A percentile compares a stretch with the other conserved stretches of the same genome.
These are phyloP conservation scores for Philypnodon macrostomus DNA, from an alignment of 2,797 vertebrate genomes.

Conservation along the genomic window DNA sequence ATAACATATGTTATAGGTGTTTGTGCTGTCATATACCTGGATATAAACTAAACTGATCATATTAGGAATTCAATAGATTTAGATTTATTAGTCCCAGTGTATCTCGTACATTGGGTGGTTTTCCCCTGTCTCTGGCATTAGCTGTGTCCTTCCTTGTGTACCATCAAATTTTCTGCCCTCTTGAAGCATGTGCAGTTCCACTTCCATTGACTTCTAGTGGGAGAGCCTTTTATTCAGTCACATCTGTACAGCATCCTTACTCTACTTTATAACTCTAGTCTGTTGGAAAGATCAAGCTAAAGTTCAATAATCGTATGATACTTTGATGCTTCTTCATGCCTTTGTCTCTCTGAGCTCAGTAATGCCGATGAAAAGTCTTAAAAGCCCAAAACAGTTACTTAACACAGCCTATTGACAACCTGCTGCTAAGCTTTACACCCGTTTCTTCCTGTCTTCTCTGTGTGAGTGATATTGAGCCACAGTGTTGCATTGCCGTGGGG, in stretches of 20 bases:
- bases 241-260: too few relatives aligned
- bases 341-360: slow-evolving; percentile 25
- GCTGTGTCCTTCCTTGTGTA: too few relatives aligned
- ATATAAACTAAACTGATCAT: too few relatives aligned
- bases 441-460: slow-evolving; percentile 13
- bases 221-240: slow-evolving; percentile 25
- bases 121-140: too few relatives aligned
- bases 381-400: slow-evolving; percentile 27
- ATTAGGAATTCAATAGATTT: too few relatives aligned
- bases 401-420: slow-evolving; percentile 28
- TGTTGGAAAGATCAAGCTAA: slow-evolving; percentile 17
- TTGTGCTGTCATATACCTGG: too few relatives aligned
- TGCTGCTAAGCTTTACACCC: slow-evolving; percentile 33
- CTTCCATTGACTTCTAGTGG: slow-evolving; percentile 56
- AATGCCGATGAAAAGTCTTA: too few relatives aligned
- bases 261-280: slow-evolving; percentile 27
- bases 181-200: slow-evolving; percentile 53
- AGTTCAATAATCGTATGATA: slow-evolving; percentile 22
- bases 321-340: slow-evolving; percentile 19
- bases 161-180: too few relatives aligned
- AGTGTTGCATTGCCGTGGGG: slow-evolving; percentile 31
- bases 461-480: slow-evolving; percentile 39
- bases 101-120: too few relatives aligned
- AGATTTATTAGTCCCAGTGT: too few relatives aligned
- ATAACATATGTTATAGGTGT: too few relatives aligned